Evolutionary conservation across 2,888 invertebrate species (phyloP), one percentile per base, ranked within the genome.

Genomic region (Watsonalla cultraria): DNA sequence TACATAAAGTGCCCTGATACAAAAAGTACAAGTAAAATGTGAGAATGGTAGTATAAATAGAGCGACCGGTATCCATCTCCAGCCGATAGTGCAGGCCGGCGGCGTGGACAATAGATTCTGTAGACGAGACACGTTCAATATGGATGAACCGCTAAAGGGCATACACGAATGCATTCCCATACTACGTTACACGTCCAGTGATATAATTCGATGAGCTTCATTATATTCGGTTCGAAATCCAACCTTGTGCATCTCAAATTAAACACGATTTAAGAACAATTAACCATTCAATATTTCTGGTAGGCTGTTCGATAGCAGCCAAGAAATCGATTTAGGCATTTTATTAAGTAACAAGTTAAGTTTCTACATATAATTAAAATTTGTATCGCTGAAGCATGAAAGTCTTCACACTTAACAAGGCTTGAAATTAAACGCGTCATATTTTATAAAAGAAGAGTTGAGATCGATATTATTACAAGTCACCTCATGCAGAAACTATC

Each of bases 71-170:
- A 80, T 82, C 74, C 76, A 60, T 73, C 61, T 57, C 60, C 58
- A 58, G 55, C 56, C 57, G 60, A 24, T 24, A 24, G 59, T 55
- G 58, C 71, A 66, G 72, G 62, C 65, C 75, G 63, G 65, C 75
- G 70, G 67, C 78, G 77, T 82, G 86, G 87, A 88, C 89, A 87
- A 87, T 86, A 83, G 86, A 87, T 85, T 85, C 86, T 83, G 77
- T 78, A 83, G 84, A 82, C 83, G 77, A 84, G 85, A 80, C 84
- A 75, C 79, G 86, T 84, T 88, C 85, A 87, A 87, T 90, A 88
- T 88, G 88, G 86, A 86, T 86, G 83, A 81, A 76, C 82, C 72
- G 74, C 73, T 78, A 84, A 84, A 86, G 86, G 81, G 82, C 78
- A 83, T 68, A 72, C 70, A 69, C 68, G 72, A 78, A 74, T 70